Conservation (phyloP, 2,888 invertebrate species). For the Sipha maydis region DNA sequence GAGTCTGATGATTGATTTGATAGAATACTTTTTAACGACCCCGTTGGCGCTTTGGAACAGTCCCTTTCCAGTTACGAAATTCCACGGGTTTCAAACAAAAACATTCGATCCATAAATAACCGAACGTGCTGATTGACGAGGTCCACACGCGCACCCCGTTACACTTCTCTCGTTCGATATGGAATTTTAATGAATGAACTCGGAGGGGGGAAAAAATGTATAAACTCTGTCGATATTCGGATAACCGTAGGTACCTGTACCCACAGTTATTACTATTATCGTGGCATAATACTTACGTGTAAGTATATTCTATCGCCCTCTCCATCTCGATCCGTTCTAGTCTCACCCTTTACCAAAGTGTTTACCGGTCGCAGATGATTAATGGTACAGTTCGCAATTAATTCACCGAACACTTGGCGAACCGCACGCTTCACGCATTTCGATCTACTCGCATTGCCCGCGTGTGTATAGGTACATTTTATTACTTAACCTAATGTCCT, state of each 20-base stretch:
- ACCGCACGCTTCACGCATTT: neutral
- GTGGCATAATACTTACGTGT: neutral
- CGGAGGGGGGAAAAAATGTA: neutral
- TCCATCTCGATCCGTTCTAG: neutral
- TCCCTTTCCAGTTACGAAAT: neutral
- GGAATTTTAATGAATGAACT: constrained; percentile 25
- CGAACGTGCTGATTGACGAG: constrained; percentile 56
- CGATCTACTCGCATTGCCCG: neutral
- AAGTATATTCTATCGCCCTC: neutral
- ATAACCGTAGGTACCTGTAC: neutral
- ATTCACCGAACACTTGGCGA: constrained; percentile 7
- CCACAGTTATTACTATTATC: neutral
- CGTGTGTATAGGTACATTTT: neutral
- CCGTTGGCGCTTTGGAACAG: neutral
- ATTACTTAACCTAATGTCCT: neutral
- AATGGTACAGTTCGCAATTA: constrained; percentile 37
- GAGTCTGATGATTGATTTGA: constrained; percentile 43
- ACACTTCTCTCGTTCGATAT: neutral
- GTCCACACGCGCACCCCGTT: neutral
- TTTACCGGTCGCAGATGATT: constrained; percentile 34
- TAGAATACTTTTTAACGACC: constrained; percentile 38
- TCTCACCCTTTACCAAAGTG: constrained; percentile 16
- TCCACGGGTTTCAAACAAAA: constrained; percentile 26
- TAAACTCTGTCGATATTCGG: constrained; percentile 15
- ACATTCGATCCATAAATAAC: constrained; percentile 55